Conservation (phyloP, 2,888 invertebrate genomes). For the Pachliopta kotzebuea region DNA sequence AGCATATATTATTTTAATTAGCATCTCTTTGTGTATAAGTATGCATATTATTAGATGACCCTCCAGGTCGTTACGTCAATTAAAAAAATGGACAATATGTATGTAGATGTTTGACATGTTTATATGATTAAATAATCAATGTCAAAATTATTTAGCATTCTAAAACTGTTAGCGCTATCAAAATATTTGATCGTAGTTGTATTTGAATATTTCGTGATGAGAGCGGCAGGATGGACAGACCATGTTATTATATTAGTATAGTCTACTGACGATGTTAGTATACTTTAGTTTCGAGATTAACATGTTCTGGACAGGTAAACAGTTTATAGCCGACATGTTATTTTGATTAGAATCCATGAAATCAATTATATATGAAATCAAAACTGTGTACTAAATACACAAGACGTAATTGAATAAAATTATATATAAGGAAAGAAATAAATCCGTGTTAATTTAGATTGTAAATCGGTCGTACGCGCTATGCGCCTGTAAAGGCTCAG, state of each 20-base stretch:
- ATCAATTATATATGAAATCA: not conserved
- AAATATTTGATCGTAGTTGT: not conserved
- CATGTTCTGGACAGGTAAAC: slow-evolving; percentile 22
- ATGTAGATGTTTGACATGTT: not conserved
- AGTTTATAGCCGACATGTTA: slow-evolving; percentile 19
- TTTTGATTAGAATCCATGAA: not conserved
- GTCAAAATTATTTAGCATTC: not conserved
- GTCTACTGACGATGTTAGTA: slow-evolving; percentile 9
- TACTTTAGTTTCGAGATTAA: slow-evolving; percentile 21
- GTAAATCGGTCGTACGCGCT: no score
- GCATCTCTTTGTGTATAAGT: not conserved
- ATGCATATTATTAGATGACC: not conserved
- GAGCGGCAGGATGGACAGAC: not conserved
- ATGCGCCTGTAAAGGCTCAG: no score
- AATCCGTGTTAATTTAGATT: no score
- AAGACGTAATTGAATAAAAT: no score
- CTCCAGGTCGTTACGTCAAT: not conserved
- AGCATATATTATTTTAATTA: not conserved
- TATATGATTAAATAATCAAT: not conserved
- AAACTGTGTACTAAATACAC: not conserved
- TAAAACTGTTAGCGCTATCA: not conserved
- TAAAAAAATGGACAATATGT: not conserved
- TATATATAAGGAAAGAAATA: no score
- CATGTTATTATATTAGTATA: not conserved
- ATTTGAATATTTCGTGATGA: not conserved